Base-by-base conservation (phyloP, 1,140 invertebrate species). In the Cherax destructor region DNA sequence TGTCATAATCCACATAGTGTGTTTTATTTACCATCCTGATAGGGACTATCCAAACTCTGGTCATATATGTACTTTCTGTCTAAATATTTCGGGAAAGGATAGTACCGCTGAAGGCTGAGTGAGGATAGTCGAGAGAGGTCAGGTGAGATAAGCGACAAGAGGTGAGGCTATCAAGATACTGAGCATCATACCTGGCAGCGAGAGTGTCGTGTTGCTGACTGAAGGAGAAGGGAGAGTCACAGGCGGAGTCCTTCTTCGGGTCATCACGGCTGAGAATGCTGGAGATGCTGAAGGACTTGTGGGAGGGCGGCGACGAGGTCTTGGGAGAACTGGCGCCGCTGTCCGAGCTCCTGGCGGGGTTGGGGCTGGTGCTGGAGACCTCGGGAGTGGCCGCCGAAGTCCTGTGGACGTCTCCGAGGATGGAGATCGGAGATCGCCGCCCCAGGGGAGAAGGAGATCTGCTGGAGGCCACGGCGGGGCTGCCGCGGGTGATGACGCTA, bases 211-310 rank as follows among this genome's bases (percentile, higher is more conserved):
- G 89, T 21, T 91, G 89, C 30, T 84, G 89, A 56, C 52, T 86
- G 89, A 91, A 86, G 76, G 83, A 52, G 89, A 91, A 91, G 21
- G 89, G 89, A 10, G 89, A 83, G 52, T 91, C 89, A 41, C 83
- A 85, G 56, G 52, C 30, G 59, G 61, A 56, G 30, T 91, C 92
- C 87, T 88, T 93, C 83, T 93, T 93, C 13, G 93, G 92, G 77
- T 93, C 93, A 85, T 92, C 91, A n/a, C 93, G 89, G 79, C 93
- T 92, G 49, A 93, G 92, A 77, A 93, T 92, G 91, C 92, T 93
- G 80, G 92, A 89, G 69, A 93, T 93, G 83, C 93, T 93, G 93
- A 93, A 93, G 91, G 93, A 93, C 65, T 92, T 93, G 80, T 92
- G 92, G 4, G 92, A 86, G n/a, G 92, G 92, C 16, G 88, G 87